Base-by-base conservation (phyloP, 2,797 vertebrate genomes). In the Scolopax rusticola region DNA sequence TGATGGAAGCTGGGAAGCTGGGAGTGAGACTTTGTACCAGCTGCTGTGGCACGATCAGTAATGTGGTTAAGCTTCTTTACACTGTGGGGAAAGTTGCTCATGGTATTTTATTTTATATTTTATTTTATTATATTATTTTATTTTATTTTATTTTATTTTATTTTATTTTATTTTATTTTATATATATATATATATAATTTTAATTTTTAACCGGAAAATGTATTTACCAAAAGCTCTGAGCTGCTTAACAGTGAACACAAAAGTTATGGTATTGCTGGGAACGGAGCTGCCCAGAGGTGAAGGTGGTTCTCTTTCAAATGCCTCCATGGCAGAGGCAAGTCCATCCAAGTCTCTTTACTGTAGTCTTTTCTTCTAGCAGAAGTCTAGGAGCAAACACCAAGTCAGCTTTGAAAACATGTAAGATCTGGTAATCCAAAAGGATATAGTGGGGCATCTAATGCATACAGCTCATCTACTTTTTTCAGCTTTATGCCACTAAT, bases 341-440 rank as follows among this genome's bases (percentile, higher is more conserved):
- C 60, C 54, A 69, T 86, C 81, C 20, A 11, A 73, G 48, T 84
- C 81, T 97, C 54, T 95, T 81, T 91, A 83, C 61, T 20, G 10
- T 54, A 84, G 82, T 76, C n/a, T 51, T 70, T 48, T 89, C 57
- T 84, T 95, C 67, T 48, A 73, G 60, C 64, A 64, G 82, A 93
- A 84, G 63, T 47, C 84, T 89, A 56, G 9, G 7, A 89, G 47
- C 79, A 85, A 86, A 87, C 64, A 86, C 70, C 61, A 79, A 87
- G 36, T 87, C 32, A 69, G 40, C 67, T 96, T 84, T 90, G 86
- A 87, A 71, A 82, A 88, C 90, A 89, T 53, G 51, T 78, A 85
- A 80, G 70, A 94, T 76, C 69, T 88, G 68, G 63, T 85, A 57
- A 79, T 54, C 84, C 87, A 50, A 53, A 51, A 65, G 7, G 25